Conservation (phyloP, 1,140 invertebrate genomes). For the Drosophila varians region DNA sequence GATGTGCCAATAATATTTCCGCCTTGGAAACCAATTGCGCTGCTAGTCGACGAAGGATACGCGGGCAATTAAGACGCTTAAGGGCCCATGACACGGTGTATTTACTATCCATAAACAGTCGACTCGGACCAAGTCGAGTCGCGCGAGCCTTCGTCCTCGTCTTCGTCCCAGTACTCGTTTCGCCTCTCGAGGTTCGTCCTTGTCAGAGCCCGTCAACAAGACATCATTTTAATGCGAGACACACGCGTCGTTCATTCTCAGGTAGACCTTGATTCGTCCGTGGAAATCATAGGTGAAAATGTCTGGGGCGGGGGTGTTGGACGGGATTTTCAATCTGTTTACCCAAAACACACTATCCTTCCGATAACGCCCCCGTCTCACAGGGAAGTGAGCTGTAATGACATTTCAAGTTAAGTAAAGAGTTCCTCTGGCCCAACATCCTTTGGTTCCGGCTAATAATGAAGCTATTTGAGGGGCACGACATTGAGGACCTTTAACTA, state of each 20-base stretch:
- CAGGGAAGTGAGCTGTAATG: conserved; percentile 24
- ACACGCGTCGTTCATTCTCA: conserved; percentile 64
- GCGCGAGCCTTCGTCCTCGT: conserved; percentile 55
- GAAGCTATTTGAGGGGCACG: background rate
- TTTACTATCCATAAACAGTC: conserved; percentile 71
- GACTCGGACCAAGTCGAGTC: conserved; percentile 57
- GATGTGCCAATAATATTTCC: conserved; percentile 82
- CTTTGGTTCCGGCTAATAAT: background rate
- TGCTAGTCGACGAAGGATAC: conserved; percentile 66
- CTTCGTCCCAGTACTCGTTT: conserved; percentile 39
- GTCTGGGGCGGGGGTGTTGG: conserved; percentile 21
- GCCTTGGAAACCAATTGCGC: conserved; percentile 75
- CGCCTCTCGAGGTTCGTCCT: conserved; percentile 5
- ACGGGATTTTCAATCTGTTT: conserved; percentile 56
- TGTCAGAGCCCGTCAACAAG: conserved; percentile 48
- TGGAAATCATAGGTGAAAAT: conserved; percentile 43
- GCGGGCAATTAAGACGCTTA: conserved; percentile 77
- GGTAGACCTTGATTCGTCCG: conserved; percentile 69
- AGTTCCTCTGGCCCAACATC: background rate
- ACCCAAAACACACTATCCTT: conserved; percentile 71
- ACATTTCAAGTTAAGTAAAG: background rate
- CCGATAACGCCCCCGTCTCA: conserved; percentile 32
- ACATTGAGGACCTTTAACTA: no score
- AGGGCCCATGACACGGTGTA: conserved; percentile 79
- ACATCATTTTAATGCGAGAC: conserved; percentile 76